These are phyloP conservation scores for Eupithecia abbreviata DNA, from an alignment of 2,888 invertebrate genomes.

Conservation along the genomic window DNA sequence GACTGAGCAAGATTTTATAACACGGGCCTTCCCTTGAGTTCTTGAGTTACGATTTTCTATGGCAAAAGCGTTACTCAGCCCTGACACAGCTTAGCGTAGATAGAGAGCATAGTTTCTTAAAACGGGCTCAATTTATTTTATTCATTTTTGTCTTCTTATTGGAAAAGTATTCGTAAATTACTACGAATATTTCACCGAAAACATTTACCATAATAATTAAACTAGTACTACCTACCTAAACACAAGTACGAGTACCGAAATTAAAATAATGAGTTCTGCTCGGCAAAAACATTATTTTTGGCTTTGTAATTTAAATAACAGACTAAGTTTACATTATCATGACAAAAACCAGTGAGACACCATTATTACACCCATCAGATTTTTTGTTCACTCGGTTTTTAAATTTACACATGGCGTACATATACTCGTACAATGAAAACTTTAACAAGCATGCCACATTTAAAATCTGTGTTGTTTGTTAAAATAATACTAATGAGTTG, in stretches of 20 bases:
- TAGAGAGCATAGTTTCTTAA: no score
- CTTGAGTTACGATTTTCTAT: no score
- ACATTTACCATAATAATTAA: not conserved
- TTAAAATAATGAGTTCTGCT: slow-evolving; percentile 20
- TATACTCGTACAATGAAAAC: not conserved
- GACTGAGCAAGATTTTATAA: no score
- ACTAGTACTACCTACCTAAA: not conserved
- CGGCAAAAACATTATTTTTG: slow-evolving; percentile 18
- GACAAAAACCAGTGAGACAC: slow-evolving; percentile 11
- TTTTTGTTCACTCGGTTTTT: slow-evolving; percentile 15
- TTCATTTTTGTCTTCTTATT: no score
- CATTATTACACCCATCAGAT: slow-evolving; percentile 15
- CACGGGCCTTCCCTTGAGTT: no score
- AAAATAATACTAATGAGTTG: not conserved
- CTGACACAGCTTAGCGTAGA: no score
- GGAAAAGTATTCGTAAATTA: not conserved
- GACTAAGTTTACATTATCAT: slow-evolving; percentile 9
- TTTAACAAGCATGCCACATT: not conserved
- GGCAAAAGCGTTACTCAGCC: no score
- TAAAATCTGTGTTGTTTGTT: not conserved
- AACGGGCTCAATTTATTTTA: not conserved
- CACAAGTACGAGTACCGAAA: not conserved
- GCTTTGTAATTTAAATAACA: slow-evolving; percentile 24
- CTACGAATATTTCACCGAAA: not conserved
- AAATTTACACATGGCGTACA: slow-evolving; percentile 19